Evolutionary conservation across 2,888 invertebrate species (phyloP).

Genomic region (Rotaria sp.): DNA sequence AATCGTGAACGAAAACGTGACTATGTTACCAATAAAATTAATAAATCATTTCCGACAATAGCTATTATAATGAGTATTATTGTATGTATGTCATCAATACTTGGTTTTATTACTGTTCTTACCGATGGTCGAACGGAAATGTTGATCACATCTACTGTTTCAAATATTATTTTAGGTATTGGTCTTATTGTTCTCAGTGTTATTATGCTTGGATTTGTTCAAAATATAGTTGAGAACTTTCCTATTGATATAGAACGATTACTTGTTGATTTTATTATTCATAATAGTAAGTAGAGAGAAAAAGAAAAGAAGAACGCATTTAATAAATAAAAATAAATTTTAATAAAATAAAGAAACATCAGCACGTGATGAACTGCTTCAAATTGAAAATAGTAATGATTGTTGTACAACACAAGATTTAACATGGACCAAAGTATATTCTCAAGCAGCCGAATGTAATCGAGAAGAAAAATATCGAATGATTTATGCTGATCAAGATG

Average conservation of each 20-base stretch:
- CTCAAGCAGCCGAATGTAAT: not conserved
- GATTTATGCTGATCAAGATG: not conserved
- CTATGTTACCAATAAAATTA: slow-evolving; percentile 10
- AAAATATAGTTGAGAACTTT: not conserved
- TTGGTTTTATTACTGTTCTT: not conserved
- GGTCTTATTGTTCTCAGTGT: slow-evolving; percentile 11
- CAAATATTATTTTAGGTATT: not conserved
- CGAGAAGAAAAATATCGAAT: not conserved
- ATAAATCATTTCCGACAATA: not conserved
- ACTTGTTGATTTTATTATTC: not conserved
- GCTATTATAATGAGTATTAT: not conserved
- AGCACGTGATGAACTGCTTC: not conserved
- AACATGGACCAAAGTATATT: not conserved
- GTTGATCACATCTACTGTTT: not conserved
- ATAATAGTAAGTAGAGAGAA: not conserved
- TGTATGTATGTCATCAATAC: not conserved
- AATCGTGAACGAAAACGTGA: not conserved
- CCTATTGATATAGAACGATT: not conserved
- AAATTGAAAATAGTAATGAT: slow-evolving; percentile 27
- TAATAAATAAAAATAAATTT: not conserved
- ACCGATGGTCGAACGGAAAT: not conserved
- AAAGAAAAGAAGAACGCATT: not conserved
- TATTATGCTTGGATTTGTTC: slow-evolving; percentile 20
- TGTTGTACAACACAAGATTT: slow-evolving; percentile 28
- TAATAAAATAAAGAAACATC: not conserved